Base-by-base conservation (phyloP, 2,113 vertebrate genomes). In the Rissa tridactyla region DNA sequence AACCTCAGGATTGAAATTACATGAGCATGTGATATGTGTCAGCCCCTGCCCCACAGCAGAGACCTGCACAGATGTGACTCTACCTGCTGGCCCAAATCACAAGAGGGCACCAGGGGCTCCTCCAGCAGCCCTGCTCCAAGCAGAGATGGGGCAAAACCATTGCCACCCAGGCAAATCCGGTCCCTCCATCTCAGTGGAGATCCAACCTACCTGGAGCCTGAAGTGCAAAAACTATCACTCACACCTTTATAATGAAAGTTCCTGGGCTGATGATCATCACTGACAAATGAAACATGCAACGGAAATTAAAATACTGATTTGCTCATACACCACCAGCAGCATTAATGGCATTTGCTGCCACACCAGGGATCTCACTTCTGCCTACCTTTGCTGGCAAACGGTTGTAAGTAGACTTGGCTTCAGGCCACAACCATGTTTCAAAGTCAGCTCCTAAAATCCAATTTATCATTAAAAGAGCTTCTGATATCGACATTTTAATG, bases 11-110 rank as follows among this genome's bases (percentile, higher is more conserved):
- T 7, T 36, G 46, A 40, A 32, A 40, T 25, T 3, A 23, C 18
- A 47, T 6, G 12, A 58, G n/a, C 1, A 0, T 13, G 42, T 14
- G 20, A 4, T 10, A 20, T 0, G 0, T 8, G 21, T 40, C 44
- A 34, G 64, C 13, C 58, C 51, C 77, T 71, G 58, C 46, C 57
- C 62, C 26, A 9, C 9, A 29, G 11, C n/a, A 21, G 38, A 58
- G 55, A 40, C 68, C 19, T 4, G 32, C 36, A 7, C 9, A 61
- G 80, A 51, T 11, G 57, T 16, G 30, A 25, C 34, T 66, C 71
- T 47, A 44, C 22, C 60, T 23, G 44, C 60, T 26, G 40, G 46
- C 71, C 58, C 17, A 44, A n/a, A 79, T 55, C 92, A 83, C 66
- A 36, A 38, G 54, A 69, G 78, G 77, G 60, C 54, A 72, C 46